phyloP scores from a whole-genome alignment of 2,888 invertebrate species.

The Maniola hyperantus region DNA sequence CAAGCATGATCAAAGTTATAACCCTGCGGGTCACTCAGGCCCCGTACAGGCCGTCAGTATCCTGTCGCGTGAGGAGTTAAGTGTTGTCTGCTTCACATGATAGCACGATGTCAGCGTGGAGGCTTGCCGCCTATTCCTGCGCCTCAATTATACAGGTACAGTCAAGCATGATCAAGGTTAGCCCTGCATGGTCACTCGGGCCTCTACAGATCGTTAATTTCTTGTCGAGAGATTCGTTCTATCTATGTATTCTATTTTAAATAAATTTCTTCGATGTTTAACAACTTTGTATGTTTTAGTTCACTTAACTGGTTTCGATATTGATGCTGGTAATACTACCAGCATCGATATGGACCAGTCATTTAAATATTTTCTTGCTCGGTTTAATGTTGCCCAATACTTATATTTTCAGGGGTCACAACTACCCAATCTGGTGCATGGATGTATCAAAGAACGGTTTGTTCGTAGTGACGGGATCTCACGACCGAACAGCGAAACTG shows the following conservation, averaged over 20 bases:
- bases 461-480: conserved; percentile 90
- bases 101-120: conserved; percentile 76
- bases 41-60: conserved; percentile 87
- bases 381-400: no score
- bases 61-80: conserved; percentile 81
- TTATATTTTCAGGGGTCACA: conserved; percentile 86
- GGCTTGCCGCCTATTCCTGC: conserved; percentile 41
- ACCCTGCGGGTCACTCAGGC: conserved; percentile 87
- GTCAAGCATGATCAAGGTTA: background rate
- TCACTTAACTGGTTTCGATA: no score
- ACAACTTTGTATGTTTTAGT: no score
- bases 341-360: no score
- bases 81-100: conserved; percentile 81
- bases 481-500: conserved; percentile 90
- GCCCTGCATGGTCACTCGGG: conserved; percentile 82
- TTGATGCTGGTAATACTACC: no score
- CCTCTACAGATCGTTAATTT: conserved; percentile 87
- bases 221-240: conserved; percentile 49
- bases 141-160: conserved; percentile 71
- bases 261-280: no score
- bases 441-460: conserved; percentile 85
- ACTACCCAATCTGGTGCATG: conserved; percentile 94
- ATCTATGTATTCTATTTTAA: no score
- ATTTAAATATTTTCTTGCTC: no score
- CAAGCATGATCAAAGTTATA: conserved; percentile 54